Percentiles rank a stretch among this genome's conserved stretches.
These are phyloP conservation scores for Scaeva pyrastri DNA, from an alignment of 2,888 invertebrate genomes.

Conservation along the genomic window DNA sequence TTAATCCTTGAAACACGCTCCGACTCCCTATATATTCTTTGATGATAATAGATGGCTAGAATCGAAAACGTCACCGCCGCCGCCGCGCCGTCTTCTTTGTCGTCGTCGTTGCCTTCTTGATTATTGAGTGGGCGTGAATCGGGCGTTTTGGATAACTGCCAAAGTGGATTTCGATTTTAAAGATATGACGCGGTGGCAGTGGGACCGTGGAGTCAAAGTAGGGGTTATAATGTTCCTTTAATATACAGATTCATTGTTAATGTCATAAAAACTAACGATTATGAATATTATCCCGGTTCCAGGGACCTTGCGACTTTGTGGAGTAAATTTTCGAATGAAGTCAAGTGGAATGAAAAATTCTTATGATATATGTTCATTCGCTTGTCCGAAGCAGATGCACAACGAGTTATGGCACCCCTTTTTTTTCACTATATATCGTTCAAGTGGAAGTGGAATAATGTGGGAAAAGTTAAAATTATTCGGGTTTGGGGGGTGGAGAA, in stretches of 20 bases:
- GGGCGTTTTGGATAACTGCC: slow-evolving; percentile 21
- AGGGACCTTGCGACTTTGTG: not conserved
- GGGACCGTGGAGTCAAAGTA: slow-evolving; percentile 3
- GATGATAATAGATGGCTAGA: slow-evolving; percentile 67
- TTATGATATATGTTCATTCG: slow-evolving; percentile 59
- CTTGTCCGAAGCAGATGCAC: slow-evolving; percentile 65
- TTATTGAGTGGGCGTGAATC: slow-evolving; percentile 46
- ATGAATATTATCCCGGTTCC: slow-evolving; percentile 63
- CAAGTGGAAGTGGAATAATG: slow-evolving; percentile 12
- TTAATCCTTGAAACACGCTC: slow-evolving; percentile 45
- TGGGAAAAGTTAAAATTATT: slow-evolving; percentile 34
- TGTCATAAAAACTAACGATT: slow-evolving; percentile 74
- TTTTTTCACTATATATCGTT: not conserved
- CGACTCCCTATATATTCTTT: slow-evolving; percentile 35
- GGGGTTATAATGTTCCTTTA: slow-evolving; percentile 58
- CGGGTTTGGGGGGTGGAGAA: not conserved
- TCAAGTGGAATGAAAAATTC: slow-evolving; percentile 39
- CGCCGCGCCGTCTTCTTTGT: too few relatives aligned
- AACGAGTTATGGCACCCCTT: slow-evolving; percentile 41
- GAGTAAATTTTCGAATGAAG: not conserved
- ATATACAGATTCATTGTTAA: slow-evolving; percentile 66
- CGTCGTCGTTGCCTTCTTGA: not conserved
- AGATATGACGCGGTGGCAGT: not conserved
- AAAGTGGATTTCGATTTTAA: slow-evolving; percentile 15
- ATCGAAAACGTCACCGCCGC: slow-evolving; percentile 48